A percentile compares a stretch with the other conserved stretches of the same genome.
These are phyloP conservation scores for Agrotis segetum DNA, from an alignment of 2,888 invertebrate genomes.

Conservation along the genomic window DNA sequence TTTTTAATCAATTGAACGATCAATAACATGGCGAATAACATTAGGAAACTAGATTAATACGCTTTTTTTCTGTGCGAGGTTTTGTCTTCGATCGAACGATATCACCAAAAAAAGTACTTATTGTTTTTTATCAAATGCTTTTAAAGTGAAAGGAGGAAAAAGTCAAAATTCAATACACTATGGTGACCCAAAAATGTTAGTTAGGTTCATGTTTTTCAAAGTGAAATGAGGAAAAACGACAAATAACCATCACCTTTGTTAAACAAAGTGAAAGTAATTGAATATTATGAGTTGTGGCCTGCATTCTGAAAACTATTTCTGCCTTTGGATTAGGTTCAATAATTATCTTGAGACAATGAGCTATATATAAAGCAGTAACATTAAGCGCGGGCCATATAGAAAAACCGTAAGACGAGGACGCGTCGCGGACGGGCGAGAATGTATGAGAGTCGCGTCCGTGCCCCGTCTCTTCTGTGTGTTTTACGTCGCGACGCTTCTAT, in stretches of 20 bases:
- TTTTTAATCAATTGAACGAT: too few relatives aligned
- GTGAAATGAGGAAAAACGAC: slow-evolving; percentile 24
- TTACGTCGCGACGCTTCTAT: too few relatives aligned
- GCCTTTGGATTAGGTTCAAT: too few relatives aligned
- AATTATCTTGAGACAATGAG: too few relatives aligned
- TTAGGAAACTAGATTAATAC: neutral
- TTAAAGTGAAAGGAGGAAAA: slow-evolving; percentile 21
- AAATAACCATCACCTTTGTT: neutral
- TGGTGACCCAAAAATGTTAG: neutral
- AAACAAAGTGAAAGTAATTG: neutral
- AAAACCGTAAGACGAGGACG: too few relatives aligned
- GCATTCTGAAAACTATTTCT: too few relatives aligned
- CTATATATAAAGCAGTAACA: too few relatives aligned
- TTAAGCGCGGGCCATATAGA: too few relatives aligned
- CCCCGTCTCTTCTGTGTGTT: too few relatives aligned
- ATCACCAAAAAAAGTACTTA: neutral
- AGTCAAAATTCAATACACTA: neutral
- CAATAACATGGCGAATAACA: neutral
- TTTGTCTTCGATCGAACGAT: neutral
- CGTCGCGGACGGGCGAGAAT: too few relatives aligned
- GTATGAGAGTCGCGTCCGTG: too few relatives aligned
- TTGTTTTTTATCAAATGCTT: neutral
- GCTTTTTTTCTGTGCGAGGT: neutral
- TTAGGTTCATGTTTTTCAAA: neutral
- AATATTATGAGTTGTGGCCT: neutral